Base-by-base conservation (phyloP, 1,140 invertebrate genomes). In the Coelopa frigida region DNA sequence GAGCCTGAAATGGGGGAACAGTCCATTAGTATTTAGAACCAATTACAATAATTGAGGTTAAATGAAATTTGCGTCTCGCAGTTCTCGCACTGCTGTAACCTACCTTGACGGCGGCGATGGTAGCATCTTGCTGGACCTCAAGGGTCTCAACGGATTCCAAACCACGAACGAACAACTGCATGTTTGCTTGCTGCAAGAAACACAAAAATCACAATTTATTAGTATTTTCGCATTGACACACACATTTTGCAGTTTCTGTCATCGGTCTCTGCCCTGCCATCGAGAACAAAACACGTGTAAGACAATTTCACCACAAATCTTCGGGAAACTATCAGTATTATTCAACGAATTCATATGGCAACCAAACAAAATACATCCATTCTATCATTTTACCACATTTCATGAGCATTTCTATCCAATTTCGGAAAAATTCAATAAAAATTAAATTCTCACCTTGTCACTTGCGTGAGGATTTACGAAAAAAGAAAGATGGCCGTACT, bases 121-220 rank as follows among this genome's bases (percentile, higher is more conserved):
- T 68, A 44, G 57, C 64, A 57, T 68, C 58, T 53, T 60, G 54
- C 44, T 53, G 51, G 40, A 68, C 64, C 51, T 68, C 64, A 54
- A 68, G 52, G 46, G 61, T 51, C 44, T 68, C 52, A 39, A 68
- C 56, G 24, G 49, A 54, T 49, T 68, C 61, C 51, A 68, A 61
- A 46, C 64, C 64, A 61, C 64, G 64, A 51, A 68, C 64, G 52
- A 68, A 68, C 43, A 68, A 53, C 53, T 68, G 64, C 64, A 68
- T 68, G 35, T 58, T 67, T 55, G 51, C 52, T 55, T 26, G 12
- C 57, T 58, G 44, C 29, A 63, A 66, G 27, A 20, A 24, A 35
- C 52, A 59, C 39, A 54, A 49, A 52, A 32, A 41, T 49, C 22
- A 38, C 27, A 35, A 35, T 11, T 21, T 39, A 10, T 4, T 39